Base-by-base conservation (phyloP, 2,797 vertebrate genomes). In the Margarornis squamiger region DNA sequence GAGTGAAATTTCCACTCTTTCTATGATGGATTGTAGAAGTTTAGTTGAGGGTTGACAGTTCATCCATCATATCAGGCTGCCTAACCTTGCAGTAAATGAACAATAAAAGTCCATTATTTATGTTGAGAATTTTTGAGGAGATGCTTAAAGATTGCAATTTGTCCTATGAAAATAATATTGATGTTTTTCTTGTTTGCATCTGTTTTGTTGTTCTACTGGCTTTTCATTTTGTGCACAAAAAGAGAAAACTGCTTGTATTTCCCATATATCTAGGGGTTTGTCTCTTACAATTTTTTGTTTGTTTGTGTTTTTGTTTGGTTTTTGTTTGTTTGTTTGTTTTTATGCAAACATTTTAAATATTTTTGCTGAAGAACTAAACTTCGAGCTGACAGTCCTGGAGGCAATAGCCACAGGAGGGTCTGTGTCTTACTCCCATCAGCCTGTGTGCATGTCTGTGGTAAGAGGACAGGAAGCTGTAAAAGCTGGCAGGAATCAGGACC, bases 31-130 rank as follows among this genome's bases (percentile, higher is more conserved):
- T 97, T 98, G 96, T 95, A 88, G 97, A 98, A 98, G 98, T 98
- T 98, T 98, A 98, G 98, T 98, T 98, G 97, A 93, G 88, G 63
- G 81, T 96, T 98, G 98, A 98, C 98, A 98, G 97, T 98, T 98
- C 98, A 99, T 99, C 98, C 98, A 98, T 99, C 98, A 98, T 98
- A 98, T 97, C 97, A 98, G 97, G 90, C 98, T 98, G 97, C 98
- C 98, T 99, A 99, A 98, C 98, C 98, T 99, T 98, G 98, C 98
- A 98, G 98, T 98, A 99, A 99, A 99, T 99, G 98, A 99, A 99
- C 98, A 98, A 97, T 98, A 98, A 98, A 90, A 98, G 97, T 98
- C 97, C 97, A 96, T 98, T 98, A 97, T 98, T 98, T 98, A 98
- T 94, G 94, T 97, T 90, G 87, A 83, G 91, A 93, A 88, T 80